phyloP scores from a whole-genome alignment of 2,113 vertebrate species.

The Calypte anna region DNA sequence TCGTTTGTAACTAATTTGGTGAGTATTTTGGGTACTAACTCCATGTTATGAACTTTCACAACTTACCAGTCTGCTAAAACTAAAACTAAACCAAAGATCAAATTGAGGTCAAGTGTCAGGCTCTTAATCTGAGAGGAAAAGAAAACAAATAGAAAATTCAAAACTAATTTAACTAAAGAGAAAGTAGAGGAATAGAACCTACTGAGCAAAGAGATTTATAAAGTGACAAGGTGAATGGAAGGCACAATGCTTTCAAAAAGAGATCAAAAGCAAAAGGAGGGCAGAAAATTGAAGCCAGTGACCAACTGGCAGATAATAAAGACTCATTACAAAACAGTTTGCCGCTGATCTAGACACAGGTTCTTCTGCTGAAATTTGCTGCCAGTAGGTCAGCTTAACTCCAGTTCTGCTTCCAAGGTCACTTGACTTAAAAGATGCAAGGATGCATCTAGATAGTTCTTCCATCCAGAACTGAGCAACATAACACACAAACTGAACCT shows the following conservation, averaged over 20 bases:
- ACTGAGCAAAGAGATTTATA: background rate
- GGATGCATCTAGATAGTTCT: background rate
- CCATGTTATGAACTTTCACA: background rate
- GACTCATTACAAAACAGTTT: background rate
- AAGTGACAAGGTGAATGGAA: background rate
- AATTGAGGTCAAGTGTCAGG: background rate
- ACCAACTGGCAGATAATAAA: background rate
- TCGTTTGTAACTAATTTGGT: background rate
- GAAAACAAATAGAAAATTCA: background rate
- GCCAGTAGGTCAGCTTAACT: background rate
- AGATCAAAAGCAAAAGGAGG: background rate
- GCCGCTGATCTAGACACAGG: fast-evolving
- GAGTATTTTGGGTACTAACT: background rate
- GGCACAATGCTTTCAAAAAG: background rate
- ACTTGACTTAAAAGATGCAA: background rate
- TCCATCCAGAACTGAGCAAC: background rate
- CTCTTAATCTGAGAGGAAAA: background rate
- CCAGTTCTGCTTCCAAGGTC: background rate
- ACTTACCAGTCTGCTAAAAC: background rate
- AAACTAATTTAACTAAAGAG: background rate
- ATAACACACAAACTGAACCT: fast-evolving
- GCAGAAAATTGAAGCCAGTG: background rate
- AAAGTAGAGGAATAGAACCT: background rate
- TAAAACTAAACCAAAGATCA: background rate
- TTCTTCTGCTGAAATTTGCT: background rate